These are phyloP conservation scores for Choloepus hoffmanni DNA, from an alignment of 2,113 vertebrate genomes.

Conservation along the genomic window DNA sequence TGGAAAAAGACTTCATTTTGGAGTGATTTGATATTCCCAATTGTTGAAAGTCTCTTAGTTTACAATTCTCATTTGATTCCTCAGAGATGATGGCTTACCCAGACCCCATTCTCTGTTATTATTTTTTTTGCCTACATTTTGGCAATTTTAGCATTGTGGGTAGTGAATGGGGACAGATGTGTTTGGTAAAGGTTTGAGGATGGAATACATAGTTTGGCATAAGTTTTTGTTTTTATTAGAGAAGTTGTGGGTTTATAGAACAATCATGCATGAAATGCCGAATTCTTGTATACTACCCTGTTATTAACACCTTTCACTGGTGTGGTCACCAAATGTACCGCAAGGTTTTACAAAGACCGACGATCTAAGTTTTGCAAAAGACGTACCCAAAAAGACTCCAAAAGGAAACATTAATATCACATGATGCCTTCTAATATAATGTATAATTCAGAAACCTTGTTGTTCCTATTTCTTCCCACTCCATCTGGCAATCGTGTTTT, in stretches of 20 bases:
- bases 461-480: not conserved
- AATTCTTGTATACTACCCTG: too few relatives aligned
- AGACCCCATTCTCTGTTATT: not conserved
- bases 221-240: too few relatives aligned
- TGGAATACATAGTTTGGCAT: not conserved
- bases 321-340: too few relatives aligned
- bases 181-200: not conserved
- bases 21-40: slow-evolving; percentile 48
- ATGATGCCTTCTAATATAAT: not conserved
- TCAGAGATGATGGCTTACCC: not conserved
- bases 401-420: not conserved
- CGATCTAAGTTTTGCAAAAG: not conserved
- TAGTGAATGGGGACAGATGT: not conserved
- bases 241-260: too few relatives aligned
- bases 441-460: not conserved
- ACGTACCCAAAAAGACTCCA: not conserved
- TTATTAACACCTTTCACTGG: too few relatives aligned
- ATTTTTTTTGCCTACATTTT: not conserved
- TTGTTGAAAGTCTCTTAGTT: not conserved
- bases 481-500: not conserved
- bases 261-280: too few relatives aligned
- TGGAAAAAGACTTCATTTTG: not conserved
- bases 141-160: not conserved
- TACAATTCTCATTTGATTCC: slow-evolving; percentile 42
- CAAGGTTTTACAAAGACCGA: not conserved